Base-by-base conservation (phyloP, 2,113 vertebrate species). In the Seriola rivoliana region DNA sequence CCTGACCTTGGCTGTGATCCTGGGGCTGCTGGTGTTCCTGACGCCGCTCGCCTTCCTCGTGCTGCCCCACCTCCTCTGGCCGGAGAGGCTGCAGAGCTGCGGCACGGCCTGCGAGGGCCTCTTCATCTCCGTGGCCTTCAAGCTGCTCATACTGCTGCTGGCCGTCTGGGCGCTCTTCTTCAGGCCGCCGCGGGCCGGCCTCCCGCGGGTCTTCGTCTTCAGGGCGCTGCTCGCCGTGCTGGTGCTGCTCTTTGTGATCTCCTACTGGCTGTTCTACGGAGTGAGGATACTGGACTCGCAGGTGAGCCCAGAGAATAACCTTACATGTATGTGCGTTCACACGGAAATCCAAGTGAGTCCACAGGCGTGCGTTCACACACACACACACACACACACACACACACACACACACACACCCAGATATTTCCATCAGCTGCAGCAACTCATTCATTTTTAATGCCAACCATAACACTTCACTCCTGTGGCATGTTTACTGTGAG, bases 241-340 rank as follows among this genome's bases (percentile, higher is more conserved):
- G 52, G 96, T 98, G 70, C 96, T 99, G 69, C 95, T 99, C 4
- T 97, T 98, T 0, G 96, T 99, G 69, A 91, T 97, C 19, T 98
- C 97, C 87, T 99, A 99, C 91, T 99, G 98, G 98, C 96, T 99
- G 4, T 99, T 99, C 38, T 99, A 99, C 0, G 96, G 97, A 3
- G 97, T 99, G 66, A 95, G 97, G 62, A 98, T 99, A 81, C 91
- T 99, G 66, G 97, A 99, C 86, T 94, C 96, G 0, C 95, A 94
- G 85, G 95, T 95, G 71, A 81, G 85, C 40, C 8, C 0, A 11
- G 40, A 42, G 38, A 8, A 38, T 38, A 38, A 38, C 29, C 29
- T 29, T 2, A 29, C 29, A 29, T 29, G 29, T 29, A 29, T 29
- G 29, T 29, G 2, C 29, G 29, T 29, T 29, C 2, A 29, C 29